A percentile compares a stretch with the other conserved stretches of the same genome.
Conservation (phyloP, 1,140 invertebrate genomes). For the Bombyx mori region DNA sequence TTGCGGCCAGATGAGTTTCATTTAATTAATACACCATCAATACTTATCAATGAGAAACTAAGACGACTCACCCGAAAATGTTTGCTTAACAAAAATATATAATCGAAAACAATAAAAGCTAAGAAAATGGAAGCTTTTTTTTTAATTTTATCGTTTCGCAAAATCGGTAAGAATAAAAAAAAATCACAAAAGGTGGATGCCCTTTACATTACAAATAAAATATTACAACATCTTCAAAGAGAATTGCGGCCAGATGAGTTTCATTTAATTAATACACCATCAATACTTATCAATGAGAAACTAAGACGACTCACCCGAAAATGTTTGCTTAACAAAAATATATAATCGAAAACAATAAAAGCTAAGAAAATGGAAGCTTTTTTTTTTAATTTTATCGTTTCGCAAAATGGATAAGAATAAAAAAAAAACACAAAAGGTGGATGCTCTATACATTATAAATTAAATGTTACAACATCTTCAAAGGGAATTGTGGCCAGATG, state of each 20-base stretch:
- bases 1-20: slow-evolving; percentile 1
- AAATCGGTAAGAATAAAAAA: background rate
- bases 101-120: too few relatives aligned
- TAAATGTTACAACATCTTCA: background rate
- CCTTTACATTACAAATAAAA: background rate
- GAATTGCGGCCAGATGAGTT: slow-evolving; percentile 1
- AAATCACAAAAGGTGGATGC: background rate
- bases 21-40: too few relatives aligned
- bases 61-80: too few relatives aligned
- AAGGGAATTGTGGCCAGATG: slow-evolving; percentile 1
- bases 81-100: too few relatives aligned
- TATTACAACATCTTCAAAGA: background rate
- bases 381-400: background rate
- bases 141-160: too few relatives aligned
- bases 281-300: too few relatives aligned
- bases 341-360: too few relatives aligned
- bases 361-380: too few relatives aligned
- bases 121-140: too few relatives aligned
- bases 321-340: too few relatives aligned
- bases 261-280: background rate
- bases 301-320: too few relatives aligned
- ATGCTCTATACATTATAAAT: background rate
- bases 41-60: too few relatives aligned
- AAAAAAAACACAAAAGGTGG: background rate
- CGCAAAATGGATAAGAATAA: background rate